These are phyloP conservation scores for Sinohyriopsis cumingii DNA, from an alignment of 2,888 invertebrate species.

Conservation along the genomic window DNA sequence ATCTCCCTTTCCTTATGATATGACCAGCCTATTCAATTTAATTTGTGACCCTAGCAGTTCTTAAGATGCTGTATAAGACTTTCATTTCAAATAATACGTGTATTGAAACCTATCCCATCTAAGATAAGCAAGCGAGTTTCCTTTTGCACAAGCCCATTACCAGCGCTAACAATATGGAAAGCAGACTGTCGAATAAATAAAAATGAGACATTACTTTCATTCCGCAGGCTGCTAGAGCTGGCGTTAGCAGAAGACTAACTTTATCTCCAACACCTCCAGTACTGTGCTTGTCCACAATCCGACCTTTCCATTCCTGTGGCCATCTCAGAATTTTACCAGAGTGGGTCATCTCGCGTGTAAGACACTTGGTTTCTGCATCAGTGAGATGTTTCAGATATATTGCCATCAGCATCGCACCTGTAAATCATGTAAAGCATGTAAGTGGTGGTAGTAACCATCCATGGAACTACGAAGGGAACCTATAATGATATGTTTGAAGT, in stretches of 20 bases:
- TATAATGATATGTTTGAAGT: too few relatives aligned
- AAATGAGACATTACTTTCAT: slow-evolving; percentile 63
- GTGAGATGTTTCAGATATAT: slow-evolving; percentile 23
- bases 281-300: slow-evolving; percentile 76
- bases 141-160: too few relatives aligned
- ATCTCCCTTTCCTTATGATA: too few relatives aligned
- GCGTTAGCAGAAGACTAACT: slow-evolving; percentile 74
- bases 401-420: slow-evolving; percentile 57
- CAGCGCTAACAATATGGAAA: too few relatives aligned
- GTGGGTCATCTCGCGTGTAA: slow-evolving; percentile 73
- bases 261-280: slow-evolving; percentile 77
- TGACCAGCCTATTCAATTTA: not conserved
- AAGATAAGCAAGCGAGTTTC: too few relatives aligned
- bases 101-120: too few relatives aligned
- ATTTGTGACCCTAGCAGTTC: too few relatives aligned
- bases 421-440: not conserved
- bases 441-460: too few relatives aligned
- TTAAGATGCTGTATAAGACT: too few relatives aligned
- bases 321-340: slow-evolving; percentile 70
- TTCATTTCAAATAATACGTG: not conserved
- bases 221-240: slow-evolving; percentile 75
- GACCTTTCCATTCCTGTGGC: slow-evolving; percentile 49
- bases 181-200: too few relatives aligned
- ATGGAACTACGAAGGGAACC: too few relatives aligned
- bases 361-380: slow-evolving; percentile 49